Evolutionary conservation across 2,797 vertebrate genomes (phyloP).

Genomic region (Argya squamiceps): DNA sequence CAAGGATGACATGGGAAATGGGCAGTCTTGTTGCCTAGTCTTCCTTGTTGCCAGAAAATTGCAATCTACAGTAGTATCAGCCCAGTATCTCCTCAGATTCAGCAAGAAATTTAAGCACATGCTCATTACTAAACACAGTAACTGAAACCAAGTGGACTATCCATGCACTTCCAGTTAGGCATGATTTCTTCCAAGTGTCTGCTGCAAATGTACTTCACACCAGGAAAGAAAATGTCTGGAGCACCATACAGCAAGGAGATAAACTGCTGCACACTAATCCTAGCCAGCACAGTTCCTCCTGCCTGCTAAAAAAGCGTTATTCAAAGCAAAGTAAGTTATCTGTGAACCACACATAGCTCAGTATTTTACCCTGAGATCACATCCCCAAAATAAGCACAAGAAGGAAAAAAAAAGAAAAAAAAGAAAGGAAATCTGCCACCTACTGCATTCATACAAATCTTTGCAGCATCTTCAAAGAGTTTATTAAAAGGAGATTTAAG

Average conservation of each 20-base stretch:
- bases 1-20: background rate
- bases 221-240: background rate
- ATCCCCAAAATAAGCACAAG: background rate
- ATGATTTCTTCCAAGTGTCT: background rate
- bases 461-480: background rate
- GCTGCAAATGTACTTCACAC: background rate
- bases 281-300: background rate
- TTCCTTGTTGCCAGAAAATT: background rate
- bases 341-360: background rate
- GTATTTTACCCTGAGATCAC: background rate
- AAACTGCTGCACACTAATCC: background rate
- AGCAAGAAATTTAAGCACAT: background rate
- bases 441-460: background rate
- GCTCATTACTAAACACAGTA: background rate
- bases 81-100: background rate
- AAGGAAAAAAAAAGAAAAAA: background rate
- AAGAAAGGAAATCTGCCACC: background rate
- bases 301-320: background rate
- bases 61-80: background rate
- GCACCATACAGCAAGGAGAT: background rate
- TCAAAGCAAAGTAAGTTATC: background rate
- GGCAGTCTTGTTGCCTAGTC: background rate
- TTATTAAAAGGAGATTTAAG: background rate
- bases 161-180: background rate
- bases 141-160: background rate